Base-by-base conservation (phyloP, 2,888 invertebrate species). In the Hirtodrosophila cameraria region DNA sequence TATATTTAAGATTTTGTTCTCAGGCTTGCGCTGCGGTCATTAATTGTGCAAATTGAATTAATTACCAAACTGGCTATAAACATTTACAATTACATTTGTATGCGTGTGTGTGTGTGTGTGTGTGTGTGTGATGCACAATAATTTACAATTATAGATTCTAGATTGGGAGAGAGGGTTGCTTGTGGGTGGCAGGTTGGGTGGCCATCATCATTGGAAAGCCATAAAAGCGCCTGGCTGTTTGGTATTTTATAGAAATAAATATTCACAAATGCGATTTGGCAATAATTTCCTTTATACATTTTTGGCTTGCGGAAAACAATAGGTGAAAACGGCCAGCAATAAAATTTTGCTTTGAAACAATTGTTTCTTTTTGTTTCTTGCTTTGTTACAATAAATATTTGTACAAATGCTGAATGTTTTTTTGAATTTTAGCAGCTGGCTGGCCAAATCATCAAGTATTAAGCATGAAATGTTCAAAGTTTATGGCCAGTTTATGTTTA, bases 1-100 rank as follows among this genome's bases (percentile, higher is more conserved):
- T 20, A 20, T 53, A 43, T 73, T 31, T 31, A 20, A 54, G 61
- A 36, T 49, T 65, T 64, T 5, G n/a, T n/a, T 25, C 41, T 61
- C 42, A 23, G 15, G 31, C 13, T n/a, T 25, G 27, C 30, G 46
- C 60, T 58, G 64, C 50, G 63, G 39, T 63, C 83, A 66, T 80
- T 83, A 80, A 83, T 80, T 80, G 67, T 74, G 81, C 59, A 81
- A 81, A 80, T 77, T 76, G 84, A 77, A 77, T 81, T 86, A 77
- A 81, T 68, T 76, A 61, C 71, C 60, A 54, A 62, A 66, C 67
- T 54, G 42, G 52, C 63, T 50, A 69, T 69, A 80, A 85, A 83
- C 73, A 82, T 75, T 61, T 43, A 38, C 50, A 49, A 31, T 9
- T 41, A 9, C 3, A 43, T 39, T 25, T 16, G 11, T 23, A 12